Conservation (phyloP, 2,113 vertebrate genomes). For the Gobio gobio region DNA sequence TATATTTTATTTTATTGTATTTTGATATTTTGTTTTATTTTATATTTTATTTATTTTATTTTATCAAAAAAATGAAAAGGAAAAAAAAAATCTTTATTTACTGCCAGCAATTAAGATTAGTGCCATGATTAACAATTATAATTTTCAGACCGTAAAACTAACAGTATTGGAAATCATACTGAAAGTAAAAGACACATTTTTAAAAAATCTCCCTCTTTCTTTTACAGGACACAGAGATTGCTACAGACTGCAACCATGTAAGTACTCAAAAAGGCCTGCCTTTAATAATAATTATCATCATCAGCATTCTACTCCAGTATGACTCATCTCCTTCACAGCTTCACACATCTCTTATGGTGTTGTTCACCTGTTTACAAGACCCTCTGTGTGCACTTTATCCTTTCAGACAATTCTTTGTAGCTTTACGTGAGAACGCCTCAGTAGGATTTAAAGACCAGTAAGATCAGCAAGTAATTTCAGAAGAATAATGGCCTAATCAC, state of each 20-base stretch:
- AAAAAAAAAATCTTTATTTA: too few relatives aligned
- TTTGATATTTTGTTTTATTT: not conserved
- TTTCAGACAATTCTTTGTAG: not conserved
- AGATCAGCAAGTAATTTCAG: conserved; percentile 29
- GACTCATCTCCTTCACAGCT: not conserved
- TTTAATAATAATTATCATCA: conserved; percentile 78
- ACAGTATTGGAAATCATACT: not conserved
- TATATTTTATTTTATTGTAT: not conserved
- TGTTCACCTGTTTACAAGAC: not conserved
- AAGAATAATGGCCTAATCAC: conserved; percentile 36
- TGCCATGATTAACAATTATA: not conserved
- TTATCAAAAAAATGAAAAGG: too few relatives aligned
- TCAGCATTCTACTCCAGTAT: not conserved
- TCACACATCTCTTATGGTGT: not conserved
- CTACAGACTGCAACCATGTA: conserved; percentile 95
- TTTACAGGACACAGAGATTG: conserved; percentile 89
- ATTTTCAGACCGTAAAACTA: not conserved
- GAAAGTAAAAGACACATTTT: not conserved
- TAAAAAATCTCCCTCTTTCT: conserved; percentile 38
- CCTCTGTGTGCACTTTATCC: not conserved
- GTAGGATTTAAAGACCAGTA: conserved; percentile 20
- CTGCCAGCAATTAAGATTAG: not conserved
- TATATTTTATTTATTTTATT: not conserved
- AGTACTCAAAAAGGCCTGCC: conserved; percentile 83
- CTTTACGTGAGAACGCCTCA: not conserved